Base-by-base conservation (phyloP, 2,888 invertebrate species). In the Alviniconcha strummeri region DNA sequence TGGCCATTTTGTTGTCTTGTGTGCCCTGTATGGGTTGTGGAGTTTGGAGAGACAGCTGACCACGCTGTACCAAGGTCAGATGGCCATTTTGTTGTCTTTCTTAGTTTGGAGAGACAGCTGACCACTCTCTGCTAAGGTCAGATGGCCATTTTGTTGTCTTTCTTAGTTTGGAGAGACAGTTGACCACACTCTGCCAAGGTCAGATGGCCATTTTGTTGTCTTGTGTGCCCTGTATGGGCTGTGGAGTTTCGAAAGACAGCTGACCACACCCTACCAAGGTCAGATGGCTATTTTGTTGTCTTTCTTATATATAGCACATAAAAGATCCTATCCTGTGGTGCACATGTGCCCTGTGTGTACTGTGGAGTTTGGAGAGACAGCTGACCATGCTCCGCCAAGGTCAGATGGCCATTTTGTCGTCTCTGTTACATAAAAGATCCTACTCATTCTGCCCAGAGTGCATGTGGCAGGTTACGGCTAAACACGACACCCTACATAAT, bases 151-250 rank as follows among this genome's bases (percentile, higher is more conserved):
- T 7, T 36, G n/a, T 55, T 11, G 13, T 60, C 9, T 13, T 60
- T 60, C 60, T 60, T 60, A 8, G 60, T 60, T 60, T 13, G 78
- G 97, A 97, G 90, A 96, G 96, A 90, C 96, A 97, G 92, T 92
- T 97, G 89, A 95, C 96, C 6, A 95, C 96, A 55, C 94, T 97
- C 69, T 97, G 97, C 93, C 96, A 96, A 92, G 96, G 96, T 93
- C 89, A 86, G 88, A n/a, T n/a, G n/a, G n/a, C n/a, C n/a, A n/a
- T n/a, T 80, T 7, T 19, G n/a, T 55, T 8, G 11, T 60, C 8
- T 11, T 94, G 71, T 91, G 92, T 84, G 86, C 89, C 57, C 88
- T 94, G 77, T 94, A 91, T 89, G 94, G 93, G 11, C 87, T 93
- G 64, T 94, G 94, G 94, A 92, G 93, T 67, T 87, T 95, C 77